Conservation (phyloP, 1,140 invertebrate genomes). For the Neodiprion pinetum region DNA sequence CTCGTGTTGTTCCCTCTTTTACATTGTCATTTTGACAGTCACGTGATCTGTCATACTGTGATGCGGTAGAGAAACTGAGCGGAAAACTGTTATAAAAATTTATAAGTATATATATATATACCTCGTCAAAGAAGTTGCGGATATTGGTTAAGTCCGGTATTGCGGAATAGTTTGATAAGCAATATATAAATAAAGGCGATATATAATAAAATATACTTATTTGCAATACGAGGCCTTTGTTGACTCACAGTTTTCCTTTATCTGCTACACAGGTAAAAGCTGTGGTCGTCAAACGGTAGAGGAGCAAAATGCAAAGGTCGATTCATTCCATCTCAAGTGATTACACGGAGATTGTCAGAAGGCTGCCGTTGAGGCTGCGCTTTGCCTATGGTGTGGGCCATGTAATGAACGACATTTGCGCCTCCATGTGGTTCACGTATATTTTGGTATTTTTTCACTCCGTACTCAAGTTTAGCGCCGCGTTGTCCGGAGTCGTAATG, state of each 20-base stretch:
- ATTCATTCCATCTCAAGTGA: conserved; percentile 35
- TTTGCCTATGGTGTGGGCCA: conserved; percentile 67
- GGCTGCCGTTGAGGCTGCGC: conserved; percentile 38
- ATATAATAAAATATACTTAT: neutral
- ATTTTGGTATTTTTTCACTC: conserved; percentile 91
- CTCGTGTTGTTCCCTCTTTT: too few species aligned
- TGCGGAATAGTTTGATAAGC: neutral
- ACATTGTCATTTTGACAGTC: too few species aligned
- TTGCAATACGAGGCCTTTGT: too few species aligned
- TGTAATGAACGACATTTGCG: conserved; percentile 93
- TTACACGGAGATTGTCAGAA: conserved; percentile 44
- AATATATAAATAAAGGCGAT: neutral
- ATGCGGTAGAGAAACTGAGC: too few species aligned
- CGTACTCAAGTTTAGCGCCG: conserved; percentile 79
- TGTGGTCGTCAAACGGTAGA: too few species aligned
- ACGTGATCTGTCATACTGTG: too few species aligned
- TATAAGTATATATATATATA: too few species aligned
- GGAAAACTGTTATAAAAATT: too few species aligned
- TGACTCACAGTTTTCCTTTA: too few species aligned
- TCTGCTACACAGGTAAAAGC: too few species aligned
- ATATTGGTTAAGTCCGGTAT: neutral
- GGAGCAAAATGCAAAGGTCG: conserved; percentile 32
- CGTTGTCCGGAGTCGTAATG: conserved; percentile 79
- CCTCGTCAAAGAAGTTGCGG: too few species aligned
- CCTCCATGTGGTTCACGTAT: conserved; percentile 98